A percentile compares a stretch with the other conserved stretches of the same genome.
These are phyloP conservation scores for Girardia tigrina DNA, from an alignment of 2,888 invertebrate species.

Conservation along the genomic window DNA sequence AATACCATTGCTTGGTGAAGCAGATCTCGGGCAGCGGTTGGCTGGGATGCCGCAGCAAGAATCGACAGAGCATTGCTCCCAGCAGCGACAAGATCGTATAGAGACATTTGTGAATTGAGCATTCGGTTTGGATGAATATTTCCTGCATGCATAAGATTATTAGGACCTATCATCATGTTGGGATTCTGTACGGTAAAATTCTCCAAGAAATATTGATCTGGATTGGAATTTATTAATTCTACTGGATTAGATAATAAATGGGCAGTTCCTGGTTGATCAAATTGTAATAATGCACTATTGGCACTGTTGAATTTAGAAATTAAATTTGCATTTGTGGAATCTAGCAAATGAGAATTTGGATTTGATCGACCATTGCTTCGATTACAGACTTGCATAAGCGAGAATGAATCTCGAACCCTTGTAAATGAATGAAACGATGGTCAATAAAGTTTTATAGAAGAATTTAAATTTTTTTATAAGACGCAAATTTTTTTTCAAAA, in stretches of 20 bases:
- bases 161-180: neutral
- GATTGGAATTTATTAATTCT: neutral
- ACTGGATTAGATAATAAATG: neutral
- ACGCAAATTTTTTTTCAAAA: too few species aligned
- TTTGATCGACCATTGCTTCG: slow-evolving; percentile 25
- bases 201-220: neutral
- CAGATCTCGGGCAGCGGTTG: neutral
- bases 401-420: slow-evolving; percentile 42
- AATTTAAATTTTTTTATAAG: too few species aligned
- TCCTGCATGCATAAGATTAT: slow-evolving; percentile 4
- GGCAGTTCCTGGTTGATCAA: neutral
- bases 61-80: slow-evolving; percentile 28
- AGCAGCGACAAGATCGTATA: slow-evolving; percentile 30
- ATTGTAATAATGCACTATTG: slow-evolving; percentile 14
- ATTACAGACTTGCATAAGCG: slow-evolving; percentile 37
- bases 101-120: slow-evolving; percentile 21
- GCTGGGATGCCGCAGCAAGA: neutral
- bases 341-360: neutral
- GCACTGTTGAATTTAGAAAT: slow-evolving; percentile 5
- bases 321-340: neutral
- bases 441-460: too few species aligned
- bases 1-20: too few species aligned
- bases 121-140: slow-evolving; percentile 20
- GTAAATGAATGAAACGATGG: too few species aligned
- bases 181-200: neutral